A percentile compares a stretch with the other conserved stretches of the same genome.
phyloP scores from a whole-genome alignment of 2,113 vertebrate genomes.

The Elanoides forficatus region DNA sequence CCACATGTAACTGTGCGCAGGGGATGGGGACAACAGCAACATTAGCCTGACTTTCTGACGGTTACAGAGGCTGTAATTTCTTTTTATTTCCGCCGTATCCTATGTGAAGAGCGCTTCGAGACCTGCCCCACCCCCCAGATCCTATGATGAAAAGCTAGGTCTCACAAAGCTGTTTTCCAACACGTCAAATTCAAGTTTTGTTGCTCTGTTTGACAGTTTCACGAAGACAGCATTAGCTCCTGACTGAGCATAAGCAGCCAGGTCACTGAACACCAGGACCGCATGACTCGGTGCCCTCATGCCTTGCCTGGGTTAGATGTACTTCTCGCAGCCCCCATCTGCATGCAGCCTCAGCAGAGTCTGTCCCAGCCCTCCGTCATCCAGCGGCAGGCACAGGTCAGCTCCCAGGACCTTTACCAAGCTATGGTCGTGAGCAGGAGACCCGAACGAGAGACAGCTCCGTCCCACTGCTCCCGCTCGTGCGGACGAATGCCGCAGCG shows the following conservation, averaged over 20 bases:
- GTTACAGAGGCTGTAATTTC: neutral
- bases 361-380: neutral
- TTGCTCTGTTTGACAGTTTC: neutral
- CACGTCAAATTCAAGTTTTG: neutral
- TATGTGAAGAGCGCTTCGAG: neutral
- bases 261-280: neutral
- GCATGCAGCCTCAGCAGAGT: neutral
- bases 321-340: rapidly evolving
- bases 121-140: neutral
- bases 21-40: neutral
- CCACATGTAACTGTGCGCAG: neutral
- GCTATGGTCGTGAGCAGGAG: neutral
- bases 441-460: neutral
- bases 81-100: neutral
- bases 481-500: rapidly evolving
- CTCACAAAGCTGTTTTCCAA: neutral
- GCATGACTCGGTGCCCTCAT: rapidly evolving
- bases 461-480: rapidly evolving
- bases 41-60: neutral
- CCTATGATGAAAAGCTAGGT: neutral
- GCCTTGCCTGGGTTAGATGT: neutral
- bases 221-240: neutral
- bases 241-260: neutral
- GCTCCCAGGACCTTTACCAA: neutral
- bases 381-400: neutral